phyloP scores from a whole-genome alignment of 2,888 invertebrate species.

The Trilocha varians region DNA sequence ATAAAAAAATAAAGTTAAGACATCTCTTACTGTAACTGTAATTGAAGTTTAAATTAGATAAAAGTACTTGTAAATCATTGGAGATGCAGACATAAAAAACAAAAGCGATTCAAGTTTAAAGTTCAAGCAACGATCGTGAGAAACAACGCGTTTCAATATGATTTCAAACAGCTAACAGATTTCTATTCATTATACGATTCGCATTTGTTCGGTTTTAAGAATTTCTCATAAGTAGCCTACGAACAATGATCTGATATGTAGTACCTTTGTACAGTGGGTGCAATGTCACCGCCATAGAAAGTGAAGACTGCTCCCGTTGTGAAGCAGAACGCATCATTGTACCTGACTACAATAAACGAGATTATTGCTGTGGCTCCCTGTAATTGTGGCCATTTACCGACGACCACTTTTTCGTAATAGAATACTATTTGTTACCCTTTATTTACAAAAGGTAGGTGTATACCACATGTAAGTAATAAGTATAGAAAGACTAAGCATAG shows the following conservation, averaged over 20 bases:
- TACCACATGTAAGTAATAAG: no score
- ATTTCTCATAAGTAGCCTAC: conserved; percentile 15
- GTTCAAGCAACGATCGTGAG: no score
- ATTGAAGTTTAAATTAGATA: no score
- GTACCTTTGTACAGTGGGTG: conserved; percentile 11
- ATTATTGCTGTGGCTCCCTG: conserved; percentile 18
- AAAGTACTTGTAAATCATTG: no score
- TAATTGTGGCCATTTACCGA: conserved; percentile 13
- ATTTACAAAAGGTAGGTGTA: no score
- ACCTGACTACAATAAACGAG: conserved; percentile 28
- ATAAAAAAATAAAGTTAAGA: no score
- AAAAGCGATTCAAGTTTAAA: no score
- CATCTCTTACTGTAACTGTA: no score
- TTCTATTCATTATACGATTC: neutral
- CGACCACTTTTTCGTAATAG: no score
- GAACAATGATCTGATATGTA: conserved; percentile 16
- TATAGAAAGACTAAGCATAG: no score
- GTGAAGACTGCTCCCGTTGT: conserved; percentile 55
- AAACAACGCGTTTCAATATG: conserved; percentile 4
- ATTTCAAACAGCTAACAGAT: neutral
- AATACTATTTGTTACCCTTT: no score
- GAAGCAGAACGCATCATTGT: conserved; percentile 54
- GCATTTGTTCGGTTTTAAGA: neutral
- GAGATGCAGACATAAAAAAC: no score
- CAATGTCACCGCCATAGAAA: conserved; percentile 53